Evolutionary conservation across 2,113 vertebrate species (phyloP).

Genomic region (Junco hyemalis): DNA sequence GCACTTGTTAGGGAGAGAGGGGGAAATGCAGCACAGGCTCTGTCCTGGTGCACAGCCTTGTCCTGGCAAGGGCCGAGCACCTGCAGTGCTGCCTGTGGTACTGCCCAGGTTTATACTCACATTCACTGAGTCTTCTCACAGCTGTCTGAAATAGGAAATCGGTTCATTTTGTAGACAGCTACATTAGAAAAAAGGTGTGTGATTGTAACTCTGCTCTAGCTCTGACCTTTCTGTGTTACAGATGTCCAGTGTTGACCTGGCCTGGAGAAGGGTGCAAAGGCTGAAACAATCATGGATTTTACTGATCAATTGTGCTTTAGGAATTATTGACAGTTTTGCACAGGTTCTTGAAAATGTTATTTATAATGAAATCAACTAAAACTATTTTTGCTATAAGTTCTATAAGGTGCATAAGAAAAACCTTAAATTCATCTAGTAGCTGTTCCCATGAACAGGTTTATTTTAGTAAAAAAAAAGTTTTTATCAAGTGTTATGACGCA

Average conservation of each 20-base stretch:
- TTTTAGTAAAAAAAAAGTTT: conserved; percentile 95
- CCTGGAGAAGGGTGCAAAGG: conserved; percentile 81
- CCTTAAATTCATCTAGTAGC: conserved; percentile 91
- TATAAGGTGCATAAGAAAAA: conserved; percentile 89
- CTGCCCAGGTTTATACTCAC: not conserved
- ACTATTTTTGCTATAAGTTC: conserved; percentile 97
- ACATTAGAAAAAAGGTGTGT: not conserved
- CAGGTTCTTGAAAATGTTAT: conserved; percentile 93
- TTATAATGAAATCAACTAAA: conserved; percentile 92
- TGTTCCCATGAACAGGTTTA: conserved; percentile 91
- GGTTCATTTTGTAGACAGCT: not conserved
- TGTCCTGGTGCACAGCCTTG: not conserved
- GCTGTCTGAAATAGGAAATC: not conserved
- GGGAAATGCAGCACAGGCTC: rapidly evolving
- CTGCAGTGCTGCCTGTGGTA: not conserved
- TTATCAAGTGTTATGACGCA: conserved; percentile 87
- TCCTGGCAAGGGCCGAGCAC: not conserved
- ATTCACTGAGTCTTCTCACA: not conserved
- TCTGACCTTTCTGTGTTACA: conserved; percentile 69
- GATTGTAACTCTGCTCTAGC: conserved; percentile 32
- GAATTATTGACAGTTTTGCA: conserved; percentile 94
- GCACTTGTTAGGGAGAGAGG: not conserved
- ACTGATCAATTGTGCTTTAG: conserved; percentile 91
- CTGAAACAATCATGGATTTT: conserved; percentile 94
- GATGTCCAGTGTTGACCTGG: conserved; percentile 77